Percentiles rank a stretch among this genome's conserved stretches.
These are phyloP conservation scores for Ischnura elegans DNA, from an alignment of 2,888 invertebrate genomes.

Conservation along the genomic window DNA sequence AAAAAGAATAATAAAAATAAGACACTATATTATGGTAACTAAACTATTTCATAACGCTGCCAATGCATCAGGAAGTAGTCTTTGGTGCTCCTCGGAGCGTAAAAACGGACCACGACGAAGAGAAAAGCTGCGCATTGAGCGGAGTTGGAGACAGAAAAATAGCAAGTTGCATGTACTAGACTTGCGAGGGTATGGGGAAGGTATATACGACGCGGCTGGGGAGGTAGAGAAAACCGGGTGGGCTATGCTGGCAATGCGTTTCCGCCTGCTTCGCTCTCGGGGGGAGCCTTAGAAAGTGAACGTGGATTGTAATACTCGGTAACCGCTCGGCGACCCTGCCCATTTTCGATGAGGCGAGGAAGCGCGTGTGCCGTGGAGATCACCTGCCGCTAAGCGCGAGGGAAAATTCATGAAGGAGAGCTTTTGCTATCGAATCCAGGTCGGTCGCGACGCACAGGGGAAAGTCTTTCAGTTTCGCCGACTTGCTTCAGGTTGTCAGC, in stretches of 20 bases:
- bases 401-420: not conserved
- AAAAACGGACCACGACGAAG: not conserved
- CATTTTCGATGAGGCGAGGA: slow-evolving; percentile 16
- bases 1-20: not conserved
- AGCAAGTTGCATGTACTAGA: not conserved
- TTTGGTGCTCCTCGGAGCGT: not conserved
- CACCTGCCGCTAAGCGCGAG: not conserved
- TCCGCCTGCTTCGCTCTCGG: slow-evolving; percentile 5
- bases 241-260: not conserved
- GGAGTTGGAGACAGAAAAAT: not conserved
- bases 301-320: not conserved
- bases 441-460: not conserved
- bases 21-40: no score
- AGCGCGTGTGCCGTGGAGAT: not conserved
- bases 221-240: not conserved
- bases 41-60: not conserved
- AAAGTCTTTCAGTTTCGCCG: not conserved
- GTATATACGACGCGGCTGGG: not conserved
- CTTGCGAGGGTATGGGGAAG: not conserved
- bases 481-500: not conserved
- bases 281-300: not conserved
- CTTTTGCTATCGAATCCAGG: not conserved
- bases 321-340: not conserved
- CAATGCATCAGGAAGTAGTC: not conserved
- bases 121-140: not conserved